Percentiles rank a stretch among this genome's conserved stretches.
Evolutionary conservation across 2,797 vertebrate species (phyloP).

Genomic region (Tangara arthus): DNA sequence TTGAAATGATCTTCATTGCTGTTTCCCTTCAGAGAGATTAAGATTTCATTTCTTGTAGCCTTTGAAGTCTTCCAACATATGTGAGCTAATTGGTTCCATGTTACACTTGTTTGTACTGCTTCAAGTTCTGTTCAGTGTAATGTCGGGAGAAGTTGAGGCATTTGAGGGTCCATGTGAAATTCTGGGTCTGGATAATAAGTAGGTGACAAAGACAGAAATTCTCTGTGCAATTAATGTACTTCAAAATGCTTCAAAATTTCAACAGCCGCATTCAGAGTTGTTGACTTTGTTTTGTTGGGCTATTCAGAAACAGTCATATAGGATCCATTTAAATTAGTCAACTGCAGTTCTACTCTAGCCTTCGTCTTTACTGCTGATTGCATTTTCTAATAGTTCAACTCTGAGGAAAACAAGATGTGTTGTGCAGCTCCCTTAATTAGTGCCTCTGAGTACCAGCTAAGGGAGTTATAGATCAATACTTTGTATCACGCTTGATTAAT

Average conservation of each 20-base stretch:
- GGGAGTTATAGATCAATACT: not conserved
- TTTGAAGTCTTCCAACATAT: not conserved
- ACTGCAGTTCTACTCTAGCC: not conserved
- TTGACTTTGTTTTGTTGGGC: not conserved
- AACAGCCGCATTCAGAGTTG: not conserved
- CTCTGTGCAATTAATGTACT: not conserved
- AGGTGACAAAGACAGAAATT: not conserved
- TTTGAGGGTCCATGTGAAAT: not conserved
- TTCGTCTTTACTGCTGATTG: not conserved
- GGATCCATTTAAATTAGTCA: not conserved
- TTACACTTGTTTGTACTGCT: not conserved
- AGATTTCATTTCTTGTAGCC: not conserved
- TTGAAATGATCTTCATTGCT: not conserved
- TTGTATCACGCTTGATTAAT: not conserved
- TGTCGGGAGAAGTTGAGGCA: not conserved
- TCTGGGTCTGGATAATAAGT: not conserved
- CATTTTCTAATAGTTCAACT: not conserved
- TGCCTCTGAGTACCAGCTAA: constrained; percentile 6
- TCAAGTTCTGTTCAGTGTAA: not conserved
- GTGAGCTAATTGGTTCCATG: constrained; percentile 4
- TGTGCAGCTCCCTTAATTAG: constrained; percentile 22
- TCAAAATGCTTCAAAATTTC: not conserved
- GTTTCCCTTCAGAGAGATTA: not conserved
- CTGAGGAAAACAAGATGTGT: not conserved
- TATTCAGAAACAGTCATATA: not conserved